A percentile compares a stretch with the other conserved stretches of the same genome.
Evolutionary conservation across 2,888 invertebrate species (phyloP).

Genomic region (Empis stercorea): DNA sequence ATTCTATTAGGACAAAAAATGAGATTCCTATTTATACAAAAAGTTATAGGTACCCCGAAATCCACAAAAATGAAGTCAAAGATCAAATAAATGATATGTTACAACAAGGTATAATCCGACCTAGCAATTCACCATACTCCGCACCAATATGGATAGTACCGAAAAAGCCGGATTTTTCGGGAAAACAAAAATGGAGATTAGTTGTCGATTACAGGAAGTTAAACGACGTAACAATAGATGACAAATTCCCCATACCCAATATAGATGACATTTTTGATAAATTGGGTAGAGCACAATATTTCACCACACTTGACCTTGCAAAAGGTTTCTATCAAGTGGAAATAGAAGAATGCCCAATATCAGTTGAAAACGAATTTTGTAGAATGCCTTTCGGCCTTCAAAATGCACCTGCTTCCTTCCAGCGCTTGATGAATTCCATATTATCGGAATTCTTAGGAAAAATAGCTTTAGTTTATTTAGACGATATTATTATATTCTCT

Average conservation of each 20-base stretch:
- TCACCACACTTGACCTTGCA: slow-evolving; percentile 16
- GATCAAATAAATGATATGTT: slow-evolving; percentile 21
- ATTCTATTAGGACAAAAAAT: slow-evolving; percentile 1
- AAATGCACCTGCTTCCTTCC: slow-evolving; percentile 11
- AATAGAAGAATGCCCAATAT: slow-evolving; percentile 7
- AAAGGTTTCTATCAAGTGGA: slow-evolving; percentile 20
- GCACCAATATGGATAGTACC: slow-evolving; percentile 9
- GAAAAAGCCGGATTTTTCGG: no score
- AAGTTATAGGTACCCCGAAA: slow-evolving; percentile 9
- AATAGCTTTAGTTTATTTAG: slow-evolving; percentile 21
- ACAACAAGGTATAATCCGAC: slow-evolving; percentile 6
- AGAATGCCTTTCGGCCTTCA: slow-evolving; percentile 10
- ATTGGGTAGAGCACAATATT: slow-evolving; percentile 17
- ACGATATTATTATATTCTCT: slow-evolving; percentile 21
- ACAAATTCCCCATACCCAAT: slow-evolving; percentile 1
- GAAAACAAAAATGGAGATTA: no score
- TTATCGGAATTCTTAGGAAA: slow-evolving; percentile 15
- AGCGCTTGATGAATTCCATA: slow-evolving; percentile 15
- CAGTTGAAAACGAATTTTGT: slow-evolving; percentile 1
- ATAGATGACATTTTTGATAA: slow-evolving; percentile 15
- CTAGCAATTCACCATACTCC: slow-evolving; percentile 7
- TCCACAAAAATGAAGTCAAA: slow-evolving; percentile 8
- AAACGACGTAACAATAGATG: no score
- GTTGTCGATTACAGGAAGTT: no score
- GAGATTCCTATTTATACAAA: slow-evolving; percentile 6